phyloP scores from a whole-genome alignment of 2,797 vertebrate species.

The Neopelma chrysocephalum region DNA sequence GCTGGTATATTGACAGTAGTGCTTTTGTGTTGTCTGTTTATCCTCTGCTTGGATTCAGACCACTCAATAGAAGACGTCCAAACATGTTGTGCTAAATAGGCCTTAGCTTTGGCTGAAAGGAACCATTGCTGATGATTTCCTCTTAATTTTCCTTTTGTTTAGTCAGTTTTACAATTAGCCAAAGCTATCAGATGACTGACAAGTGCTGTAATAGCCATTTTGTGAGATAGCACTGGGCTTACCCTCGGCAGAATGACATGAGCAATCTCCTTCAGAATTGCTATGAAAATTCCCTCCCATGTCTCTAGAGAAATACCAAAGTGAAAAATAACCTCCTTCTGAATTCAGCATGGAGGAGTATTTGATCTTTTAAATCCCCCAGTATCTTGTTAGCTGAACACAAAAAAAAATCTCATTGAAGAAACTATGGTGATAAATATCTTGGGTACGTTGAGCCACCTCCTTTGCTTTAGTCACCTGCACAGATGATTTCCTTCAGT shows the following conservation, averaged over 20 bases:
- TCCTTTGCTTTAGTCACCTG: neutral
- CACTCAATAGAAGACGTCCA: neutral
- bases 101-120: neutral
- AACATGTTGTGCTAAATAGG: neutral
- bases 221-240: neutral
- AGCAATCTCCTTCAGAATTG: neutral
- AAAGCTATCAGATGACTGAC: neutral
- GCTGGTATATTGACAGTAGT: neutral
- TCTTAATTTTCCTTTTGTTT: neutral
- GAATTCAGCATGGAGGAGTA: neutral
- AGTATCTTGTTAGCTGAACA: neutral
- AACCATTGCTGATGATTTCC: neutral
- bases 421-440: neutral
- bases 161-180: conserved; percentile 2
- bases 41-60: conserved; percentile 8
- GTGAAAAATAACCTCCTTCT: neutral
- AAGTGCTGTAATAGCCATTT: neutral
- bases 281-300: neutral
- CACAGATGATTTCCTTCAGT: neutral
- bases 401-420: neutral
- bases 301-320: neutral
- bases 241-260: neutral
- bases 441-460: neutral
- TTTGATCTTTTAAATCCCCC: neutral
- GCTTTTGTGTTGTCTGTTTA: neutral